Percentiles rank a stretch among this genome's conserved stretches.
phyloP scores from a whole-genome alignment of 2,113 vertebrate genomes.

The Hemichromis elongatus region DNA sequence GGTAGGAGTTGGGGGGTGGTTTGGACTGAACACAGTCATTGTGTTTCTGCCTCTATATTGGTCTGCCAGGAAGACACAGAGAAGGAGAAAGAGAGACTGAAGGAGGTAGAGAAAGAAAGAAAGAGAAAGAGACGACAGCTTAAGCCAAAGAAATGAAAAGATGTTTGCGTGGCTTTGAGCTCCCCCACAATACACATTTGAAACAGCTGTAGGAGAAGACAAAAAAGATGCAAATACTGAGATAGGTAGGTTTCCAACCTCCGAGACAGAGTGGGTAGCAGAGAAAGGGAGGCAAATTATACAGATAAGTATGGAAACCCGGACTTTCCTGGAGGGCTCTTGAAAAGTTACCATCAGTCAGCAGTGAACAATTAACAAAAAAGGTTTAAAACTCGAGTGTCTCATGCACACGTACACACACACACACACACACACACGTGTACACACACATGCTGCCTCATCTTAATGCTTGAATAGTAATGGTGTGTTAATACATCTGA shows the following conservation, averaged over 20 bases:
- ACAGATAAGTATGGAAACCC: conserved; percentile 30
- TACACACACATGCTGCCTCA: background rate
- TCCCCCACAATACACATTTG: background rate
- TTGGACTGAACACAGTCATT: conserved; percentile 26
- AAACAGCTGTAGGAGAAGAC: background rate
- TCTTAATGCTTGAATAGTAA: conserved; percentile 59
- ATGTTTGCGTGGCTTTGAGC: conserved; percentile 20
- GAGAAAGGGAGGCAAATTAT: background rate
- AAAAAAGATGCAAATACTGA: conserved; percentile 5
- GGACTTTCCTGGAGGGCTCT: conserved; percentile 11
- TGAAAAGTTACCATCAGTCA: conserved; percentile 50
- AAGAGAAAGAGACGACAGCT: background rate
- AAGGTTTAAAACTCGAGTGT: conserved; percentile 19
- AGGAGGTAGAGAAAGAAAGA: background rate
- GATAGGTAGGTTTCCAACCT: conserved; percentile 4
- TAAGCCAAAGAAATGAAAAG: conserved; percentile 8
- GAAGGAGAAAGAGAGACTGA: background rate
- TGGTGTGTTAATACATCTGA: conserved; percentile 65
- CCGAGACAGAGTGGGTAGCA: background rate
- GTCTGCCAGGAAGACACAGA: conserved; percentile 19
- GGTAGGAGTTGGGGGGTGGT: background rate
- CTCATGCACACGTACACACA: background rate
- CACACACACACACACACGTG: background rate
- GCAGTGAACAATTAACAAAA: conserved; percentile 41
- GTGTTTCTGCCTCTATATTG: conserved; percentile 18